Evolutionary conservation across 2,888 invertebrate genomes (phyloP), one percentile per base, ranked within the genome.

Genomic region (Agrotis exclamationis): DNA sequence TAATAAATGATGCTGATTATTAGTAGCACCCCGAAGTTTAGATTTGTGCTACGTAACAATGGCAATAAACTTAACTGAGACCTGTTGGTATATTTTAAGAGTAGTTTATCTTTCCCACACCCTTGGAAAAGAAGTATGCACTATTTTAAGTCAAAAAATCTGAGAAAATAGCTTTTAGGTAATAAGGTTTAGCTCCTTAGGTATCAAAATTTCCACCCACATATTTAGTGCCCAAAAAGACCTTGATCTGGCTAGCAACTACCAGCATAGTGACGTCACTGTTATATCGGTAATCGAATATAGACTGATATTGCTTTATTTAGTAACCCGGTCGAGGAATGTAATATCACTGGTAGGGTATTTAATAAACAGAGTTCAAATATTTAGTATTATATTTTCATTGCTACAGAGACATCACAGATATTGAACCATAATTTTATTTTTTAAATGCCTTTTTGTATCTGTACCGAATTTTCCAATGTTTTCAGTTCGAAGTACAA

Each of bases 361-460:
- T 74, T 70, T 24, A 59, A 58, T 69, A 58, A 53, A 62, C 45
- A n/a, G 24, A 6, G 18, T 11, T 28, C 18, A 51, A 60, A 74
- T 75, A 75, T 28, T n/a, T 11, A 16, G 11, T 28, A 60, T 75
- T 24, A n/a, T 14, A 33, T 33, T 44, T 68, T 54, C 22, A 4
- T 45, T 44, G 20, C 24, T 22, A 18, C 9, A n/a, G 0, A 54
- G n/a, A 66, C 48, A 60, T 11, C 11, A 7, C 2, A 22, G 13
- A 45, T n/a, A 18, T 24, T 45, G 6, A 44, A 54, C 16, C 39
- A 6, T 3, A 0, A 11, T 54, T 33, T 18, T 6, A n/a, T 45
- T 56, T 18, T 48, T 44, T 22, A 45, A 14, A 33, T 45, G 20
- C 1, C 14, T 33, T 9, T 24, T 20, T 51, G 13, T 9, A 20